Evolutionary conservation across 2,113 vertebrate genomes (phyloP).

Genomic region (Chamaea fasciata): DNA sequence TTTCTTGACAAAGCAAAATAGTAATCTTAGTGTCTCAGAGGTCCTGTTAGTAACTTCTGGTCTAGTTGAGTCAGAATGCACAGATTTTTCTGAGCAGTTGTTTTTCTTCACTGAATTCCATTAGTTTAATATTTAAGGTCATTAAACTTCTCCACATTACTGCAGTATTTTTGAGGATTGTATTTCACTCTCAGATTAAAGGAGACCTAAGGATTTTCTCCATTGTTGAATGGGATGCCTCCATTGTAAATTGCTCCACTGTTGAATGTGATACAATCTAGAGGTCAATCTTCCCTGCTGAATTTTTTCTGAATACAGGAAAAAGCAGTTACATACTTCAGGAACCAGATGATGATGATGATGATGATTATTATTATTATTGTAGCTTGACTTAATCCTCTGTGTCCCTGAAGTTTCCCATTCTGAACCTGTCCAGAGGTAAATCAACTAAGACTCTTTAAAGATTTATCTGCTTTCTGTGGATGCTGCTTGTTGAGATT

Average conservation of each 20-base stretch:
- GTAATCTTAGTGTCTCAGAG: not conserved
- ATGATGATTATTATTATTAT: no score
- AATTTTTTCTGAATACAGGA: not conserved
- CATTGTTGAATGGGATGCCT: not conserved
- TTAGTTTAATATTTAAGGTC: not conserved
- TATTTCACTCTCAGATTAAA: not conserved
- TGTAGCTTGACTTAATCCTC: not conserved
- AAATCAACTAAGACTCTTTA: not conserved
- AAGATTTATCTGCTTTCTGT: not conserved
- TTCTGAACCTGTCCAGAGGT: not conserved
- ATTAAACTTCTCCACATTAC: not conserved
- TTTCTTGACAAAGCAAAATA: not conserved
- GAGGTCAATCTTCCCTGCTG: not conserved
- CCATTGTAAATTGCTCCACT: not conserved
- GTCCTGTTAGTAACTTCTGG: not conserved
- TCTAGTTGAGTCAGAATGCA: not conserved
- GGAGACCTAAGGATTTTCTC: not conserved
- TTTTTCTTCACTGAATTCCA: not conserved
- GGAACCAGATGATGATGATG: not conserved
- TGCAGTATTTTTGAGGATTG: not conserved
- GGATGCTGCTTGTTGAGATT: not conserved
- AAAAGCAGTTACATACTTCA: not conserved
- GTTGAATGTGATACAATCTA: not conserved
- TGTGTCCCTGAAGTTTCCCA: not conserved
- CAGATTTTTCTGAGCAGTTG: not conserved